Conservation (phyloP, 2,797 vertebrate species). For the Pseudochirops cupreus region DNA sequence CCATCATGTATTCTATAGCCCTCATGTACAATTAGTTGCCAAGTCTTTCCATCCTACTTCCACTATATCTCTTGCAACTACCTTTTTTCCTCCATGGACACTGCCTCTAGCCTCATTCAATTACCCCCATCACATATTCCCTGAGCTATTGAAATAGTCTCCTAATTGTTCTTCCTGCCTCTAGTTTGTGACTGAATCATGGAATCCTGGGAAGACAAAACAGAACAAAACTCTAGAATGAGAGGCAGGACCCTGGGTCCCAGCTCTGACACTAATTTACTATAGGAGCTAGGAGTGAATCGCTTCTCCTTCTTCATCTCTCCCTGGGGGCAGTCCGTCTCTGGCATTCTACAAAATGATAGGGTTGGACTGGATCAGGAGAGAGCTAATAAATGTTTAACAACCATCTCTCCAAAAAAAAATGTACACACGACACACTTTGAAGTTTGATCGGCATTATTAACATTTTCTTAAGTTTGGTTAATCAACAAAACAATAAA, state of each 20-base stretch:
- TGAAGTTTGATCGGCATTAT: not conserved
- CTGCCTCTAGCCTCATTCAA: not conserved
- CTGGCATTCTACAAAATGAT: not conserved
- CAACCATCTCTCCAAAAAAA: not conserved
- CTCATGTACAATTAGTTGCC: not conserved
- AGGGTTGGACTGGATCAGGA: not conserved
- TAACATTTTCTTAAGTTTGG: not conserved
- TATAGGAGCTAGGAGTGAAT: not conserved
- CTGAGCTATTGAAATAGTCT: not conserved
- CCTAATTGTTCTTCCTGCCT: not conserved
- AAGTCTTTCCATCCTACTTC: not conserved
- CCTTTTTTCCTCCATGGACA: not conserved
- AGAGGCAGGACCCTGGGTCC: no score
- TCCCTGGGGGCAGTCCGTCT: not conserved
- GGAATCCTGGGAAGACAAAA: not conserved
- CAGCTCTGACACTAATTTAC: not conserved
- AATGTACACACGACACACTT: not conserved
- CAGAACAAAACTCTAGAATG: not conserved
- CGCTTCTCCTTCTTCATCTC: not conserved
- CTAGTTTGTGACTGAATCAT: not conserved
- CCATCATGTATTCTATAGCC: not conserved
- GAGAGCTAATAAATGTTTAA: not conserved
- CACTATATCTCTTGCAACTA: not conserved
- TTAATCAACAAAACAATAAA: not conserved
- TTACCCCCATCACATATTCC: not conserved